Base-by-base conservation (phyloP, 2,888 invertebrate species). In the Agapostemon virescens region DNA sequence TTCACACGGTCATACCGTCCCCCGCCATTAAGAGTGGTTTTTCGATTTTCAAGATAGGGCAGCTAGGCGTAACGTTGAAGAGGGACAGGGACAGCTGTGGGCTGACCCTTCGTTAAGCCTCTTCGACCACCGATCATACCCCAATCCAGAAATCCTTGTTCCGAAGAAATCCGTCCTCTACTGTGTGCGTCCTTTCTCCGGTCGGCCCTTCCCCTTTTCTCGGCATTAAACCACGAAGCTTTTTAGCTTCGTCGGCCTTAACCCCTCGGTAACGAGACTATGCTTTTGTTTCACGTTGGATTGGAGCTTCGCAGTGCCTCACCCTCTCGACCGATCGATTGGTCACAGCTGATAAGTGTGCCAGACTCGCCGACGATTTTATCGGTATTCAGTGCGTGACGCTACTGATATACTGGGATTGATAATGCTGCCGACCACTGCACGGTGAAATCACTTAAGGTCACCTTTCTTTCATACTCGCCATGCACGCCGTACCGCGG, bases 221-320 rank as follows among this genome's bases (percentile, higher is more conserved):
- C 49, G 61, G 76, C 71, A 78, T 81, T 80, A 78, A 76, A 74
- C 72, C 81, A 70, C 66, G 69, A 38, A 84, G 78, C 84, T 85
- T 86, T 84, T 78, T 79, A 77, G 74, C 64, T 72, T 70, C 67
- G 61, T 69, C 67, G 79, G 68, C 68, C 68, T 76, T 85, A 85
- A 82, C 79, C 85, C 87, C 20, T 64, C 77, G 26, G 77, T 83
- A 86, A 87, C 87, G 77, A 85, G 84, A 83, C 84, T 81, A 82
- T 68, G 84, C 84, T 82, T 85, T 87, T 87, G 87, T 87, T 87
- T 87, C 82, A 79, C 72, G 68, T 70, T 61, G 52, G 74, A 72
- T 75, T 64, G 71, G 58, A 77, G 77, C 40, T 55, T 74, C 63
- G 49, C 66, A 72, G 73, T 70, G 74, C 71, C 77, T 82, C 71